These are phyloP conservation scores for Nephila pilipes DNA, from an alignment of 1,140 invertebrate species.

Conservation along the genomic window DNA sequence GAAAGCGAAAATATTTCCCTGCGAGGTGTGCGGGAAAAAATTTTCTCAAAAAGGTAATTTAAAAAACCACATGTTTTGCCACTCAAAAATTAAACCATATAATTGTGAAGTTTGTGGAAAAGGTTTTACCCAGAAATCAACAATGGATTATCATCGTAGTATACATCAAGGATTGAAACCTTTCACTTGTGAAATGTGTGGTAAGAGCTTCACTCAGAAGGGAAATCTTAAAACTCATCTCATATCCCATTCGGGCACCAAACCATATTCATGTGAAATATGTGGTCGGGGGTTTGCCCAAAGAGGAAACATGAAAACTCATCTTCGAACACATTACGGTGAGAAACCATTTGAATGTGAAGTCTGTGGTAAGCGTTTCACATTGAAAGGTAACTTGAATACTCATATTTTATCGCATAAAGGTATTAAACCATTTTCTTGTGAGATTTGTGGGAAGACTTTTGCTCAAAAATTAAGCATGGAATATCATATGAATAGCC, in stretches of 20 bases:
- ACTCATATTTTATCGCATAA: conserved; percentile 97
- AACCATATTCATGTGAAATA: conserved; percentile 84
- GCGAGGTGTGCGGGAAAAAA: conserved; percentile 86
- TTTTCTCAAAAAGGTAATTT: conserved; percentile 88
- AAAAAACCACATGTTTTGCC: conserved; percentile 97
- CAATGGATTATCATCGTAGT: conserved; percentile 96
- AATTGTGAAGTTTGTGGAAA: conserved; percentile 94
- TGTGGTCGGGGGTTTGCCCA: conserved; percentile 83
- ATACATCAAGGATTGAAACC: conserved; percentile 95
- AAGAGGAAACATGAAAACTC: conserved; percentile 78
- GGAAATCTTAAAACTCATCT: conserved; percentile 74
- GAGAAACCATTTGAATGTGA: conserved; percentile 80
- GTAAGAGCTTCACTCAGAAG: conserved; percentile 78
- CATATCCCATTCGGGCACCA: conserved; percentile 82
- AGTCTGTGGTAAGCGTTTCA: conserved; percentile 88
- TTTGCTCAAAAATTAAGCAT: conserved; percentile 95
- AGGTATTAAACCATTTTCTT: conserved; percentile 95
- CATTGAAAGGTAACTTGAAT: conserved; percentile 90
- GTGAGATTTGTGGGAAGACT: conserved; percentile 93
- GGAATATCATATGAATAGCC: conserved; percentile 96
- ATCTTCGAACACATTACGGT: conserved; percentile 78
- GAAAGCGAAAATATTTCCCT: conserved; percentile 79
- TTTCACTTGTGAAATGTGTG: conserved; percentile 84
- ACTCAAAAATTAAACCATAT: conserved; percentile 95
- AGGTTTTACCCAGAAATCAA: conserved; percentile 94